Evolutionary conservation across 1,140 invertebrate species (phyloP).

Genomic region (Eurosta solidaginis): DNA sequence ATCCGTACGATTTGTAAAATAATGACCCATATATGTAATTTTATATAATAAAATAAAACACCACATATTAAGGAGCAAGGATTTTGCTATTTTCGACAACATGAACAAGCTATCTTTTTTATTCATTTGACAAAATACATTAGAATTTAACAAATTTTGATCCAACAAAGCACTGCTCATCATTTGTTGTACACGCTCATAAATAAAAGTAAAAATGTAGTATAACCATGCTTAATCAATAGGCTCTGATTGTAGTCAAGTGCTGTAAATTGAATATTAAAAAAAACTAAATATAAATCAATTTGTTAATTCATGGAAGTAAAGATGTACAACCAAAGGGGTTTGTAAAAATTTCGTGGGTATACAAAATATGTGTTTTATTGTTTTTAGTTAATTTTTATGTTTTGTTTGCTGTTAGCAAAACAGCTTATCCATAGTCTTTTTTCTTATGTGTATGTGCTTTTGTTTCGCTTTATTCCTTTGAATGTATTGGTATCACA

Average conservation of each 20-base stretch:
- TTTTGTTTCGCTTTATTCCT: constrained; percentile 50
- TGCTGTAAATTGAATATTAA: neutral
- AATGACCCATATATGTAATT: no score
- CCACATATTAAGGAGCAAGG: neutral
- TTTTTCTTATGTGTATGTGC: neutral
- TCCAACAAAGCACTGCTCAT: neutral
- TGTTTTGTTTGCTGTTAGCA: no score
- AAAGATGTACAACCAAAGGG: no score
- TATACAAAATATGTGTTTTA: no score
- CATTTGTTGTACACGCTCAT: neutral
- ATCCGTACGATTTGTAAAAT: no score
- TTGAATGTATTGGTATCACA: constrained; percentile 81
- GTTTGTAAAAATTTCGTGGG: no score
- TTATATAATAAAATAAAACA: neutral
- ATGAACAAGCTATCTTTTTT: no score
- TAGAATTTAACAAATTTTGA: neutral
- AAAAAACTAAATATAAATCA: neutral
- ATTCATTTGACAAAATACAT: constrained; percentile 12
- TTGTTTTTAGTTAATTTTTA: no score
- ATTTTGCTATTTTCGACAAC: constrained; percentile 27
- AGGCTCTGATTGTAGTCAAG: neutral
- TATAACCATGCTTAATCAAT: neutral
- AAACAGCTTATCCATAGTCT: no score
- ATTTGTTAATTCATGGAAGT: neutral
- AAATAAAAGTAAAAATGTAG: neutral